phyloP scores from a whole-genome alignment of 2,113 vertebrate genomes.

The Stigmatopora argus region DNA sequence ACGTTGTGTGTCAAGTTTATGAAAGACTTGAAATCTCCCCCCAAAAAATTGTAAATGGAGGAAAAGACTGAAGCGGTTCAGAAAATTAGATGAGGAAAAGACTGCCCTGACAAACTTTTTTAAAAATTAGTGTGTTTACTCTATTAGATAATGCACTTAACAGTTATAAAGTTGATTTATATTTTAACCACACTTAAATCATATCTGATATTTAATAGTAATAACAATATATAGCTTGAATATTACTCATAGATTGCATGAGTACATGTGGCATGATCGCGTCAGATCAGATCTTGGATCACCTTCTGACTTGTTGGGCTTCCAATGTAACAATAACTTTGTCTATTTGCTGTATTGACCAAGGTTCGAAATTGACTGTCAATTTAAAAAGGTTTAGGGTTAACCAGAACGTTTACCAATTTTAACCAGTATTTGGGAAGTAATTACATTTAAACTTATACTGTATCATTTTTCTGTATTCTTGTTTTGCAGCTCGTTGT shows the following conservation, averaged over 20 bases:
- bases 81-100: no score
- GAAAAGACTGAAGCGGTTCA: no score
- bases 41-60: no score
- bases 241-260: not conserved
- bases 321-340: not conserved
- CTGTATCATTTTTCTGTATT: not conserved
- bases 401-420: not conserved
- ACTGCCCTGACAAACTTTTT: not conserved
- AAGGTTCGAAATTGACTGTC: not conserved
- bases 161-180: not conserved
- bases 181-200: not conserved
- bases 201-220: not conserved
- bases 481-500: conserved; percentile 51
- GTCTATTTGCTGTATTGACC: not conserved
- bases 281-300: not conserved
- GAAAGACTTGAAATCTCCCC: no score
- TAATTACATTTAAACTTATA: not conserved
- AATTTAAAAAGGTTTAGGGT: not conserved
- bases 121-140: not conserved
- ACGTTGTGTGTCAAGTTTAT: no score
- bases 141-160: not conserved
- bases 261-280: not conserved
- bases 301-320: not conserved
- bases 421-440: not conserved
- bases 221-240: no score